phyloP scores from a whole-genome alignment of 2,888 invertebrate genomes.

The Alitta virens region DNA sequence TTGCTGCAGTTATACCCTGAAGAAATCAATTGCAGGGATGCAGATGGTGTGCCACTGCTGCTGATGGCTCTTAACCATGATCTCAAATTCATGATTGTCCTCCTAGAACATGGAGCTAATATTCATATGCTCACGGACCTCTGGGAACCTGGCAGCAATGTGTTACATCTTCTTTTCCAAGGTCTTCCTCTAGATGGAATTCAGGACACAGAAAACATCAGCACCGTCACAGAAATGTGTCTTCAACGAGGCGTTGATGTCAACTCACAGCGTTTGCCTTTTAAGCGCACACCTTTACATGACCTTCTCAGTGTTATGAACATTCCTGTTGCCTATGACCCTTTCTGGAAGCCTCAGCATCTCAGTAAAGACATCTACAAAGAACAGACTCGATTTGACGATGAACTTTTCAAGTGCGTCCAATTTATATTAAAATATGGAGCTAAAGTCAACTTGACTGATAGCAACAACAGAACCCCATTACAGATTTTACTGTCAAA shows the following conservation, averaged over 20 bases:
- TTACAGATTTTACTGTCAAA: slow-evolving; percentile 13
- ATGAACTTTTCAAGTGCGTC: slow-evolving; percentile 8
- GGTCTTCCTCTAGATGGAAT: slow-evolving; percentile 11
- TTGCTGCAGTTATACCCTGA: slow-evolving; percentile 16
- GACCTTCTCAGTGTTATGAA: slow-evolving; percentile 17
- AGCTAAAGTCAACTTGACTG: slow-evolving; percentile 9
- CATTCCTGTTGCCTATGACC: background rate
- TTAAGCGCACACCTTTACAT: slow-evolving; percentile 18
- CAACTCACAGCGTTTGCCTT: slow-evolving; percentile 9
- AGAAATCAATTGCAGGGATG: slow-evolving; percentile 13
- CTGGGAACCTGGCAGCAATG: slow-evolving; percentile 17
- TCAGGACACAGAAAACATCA: background rate
- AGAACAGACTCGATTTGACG: slow-evolving; percentile 1
- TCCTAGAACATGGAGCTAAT: slow-evolving; percentile 12
- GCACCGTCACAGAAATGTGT: slow-evolving; percentile 8
- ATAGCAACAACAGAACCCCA: slow-evolving; percentile 5
- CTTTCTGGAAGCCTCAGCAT: background rate
- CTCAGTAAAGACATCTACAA: background rate
- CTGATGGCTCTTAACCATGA: slow-evolving; percentile 17
- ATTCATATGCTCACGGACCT: slow-evolving; percentile 5
- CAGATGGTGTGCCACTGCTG: slow-evolving; percentile 22
- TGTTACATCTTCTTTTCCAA: slow-evolving; percentile 20
- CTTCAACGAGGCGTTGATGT: slow-evolving; percentile 11
- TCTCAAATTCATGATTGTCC: slow-evolving; percentile 3
- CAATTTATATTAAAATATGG: slow-evolving; percentile 4